Base-by-base conservation (phyloP, 2,113 vertebrate species). In the Castor canadensis region DNA sequence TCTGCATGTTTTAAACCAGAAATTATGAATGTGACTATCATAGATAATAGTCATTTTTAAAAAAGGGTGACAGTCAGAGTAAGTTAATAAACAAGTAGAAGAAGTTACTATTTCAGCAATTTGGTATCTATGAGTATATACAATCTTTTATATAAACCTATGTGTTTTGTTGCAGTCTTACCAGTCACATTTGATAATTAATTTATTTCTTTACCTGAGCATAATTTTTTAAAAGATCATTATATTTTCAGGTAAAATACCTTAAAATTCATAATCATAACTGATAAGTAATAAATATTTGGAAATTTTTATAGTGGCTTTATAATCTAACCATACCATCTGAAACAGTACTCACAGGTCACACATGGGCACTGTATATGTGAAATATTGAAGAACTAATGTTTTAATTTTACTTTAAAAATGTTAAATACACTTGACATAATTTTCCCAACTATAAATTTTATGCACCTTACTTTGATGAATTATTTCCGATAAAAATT, bases 1-100 rank as follows among this genome's bases (percentile, higher is more conserved):
- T 72, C 52, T 38, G 92, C 40, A 76, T 45, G 75, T 92, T 75
- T 88, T 90, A 87, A 93, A 60, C 2, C 85, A 15, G 93, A 93
- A 60, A 5, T 38, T 67, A 30, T 58, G 9, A 96, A 66, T 72
- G 20, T 45, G 17, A 16, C 49, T 56, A 71, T 85, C 76, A 45
- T 5, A 89, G 26, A 60, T 79, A 64, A 72, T 77, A 92, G 52
- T 87, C 12, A 89, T 88, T 80, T 85, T 49, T 85, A 20, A 73
- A 38, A 69, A 94, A 79, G 47, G 1, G 32, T 69, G 20, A 85
- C 10, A 82, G n/a, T 47, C 12, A 60, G 17, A 64, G 13, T 64
- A 89, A 95, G 16, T 69, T 80, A 73, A 89, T 89, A 89, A 89
- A 3, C 32, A 93, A 84, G 38, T 64, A 62, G 1, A 87, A 60